These are phyloP conservation scores for Chloroceryle aenea DNA, from an alignment of 2,113 vertebrate species.

Conservation along the genomic window DNA sequence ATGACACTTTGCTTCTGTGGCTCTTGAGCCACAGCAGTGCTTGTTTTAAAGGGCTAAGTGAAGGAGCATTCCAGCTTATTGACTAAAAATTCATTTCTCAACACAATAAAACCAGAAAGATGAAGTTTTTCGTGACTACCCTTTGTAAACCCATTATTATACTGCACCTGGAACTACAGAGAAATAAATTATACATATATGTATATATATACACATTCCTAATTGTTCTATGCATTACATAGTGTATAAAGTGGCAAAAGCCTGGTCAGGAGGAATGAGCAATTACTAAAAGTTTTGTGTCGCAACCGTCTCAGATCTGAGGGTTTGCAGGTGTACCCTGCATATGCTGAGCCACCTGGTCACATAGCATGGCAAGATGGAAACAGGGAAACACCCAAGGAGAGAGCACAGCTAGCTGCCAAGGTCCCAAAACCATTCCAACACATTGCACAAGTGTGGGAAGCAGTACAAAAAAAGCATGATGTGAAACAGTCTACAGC, in stretches of 20 bases:
- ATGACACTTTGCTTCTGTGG: neutral
- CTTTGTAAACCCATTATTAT: conserved; percentile 24
- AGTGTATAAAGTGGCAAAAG: neutral
- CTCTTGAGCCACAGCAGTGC: neutral
- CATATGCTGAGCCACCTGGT: conserved; percentile 25
- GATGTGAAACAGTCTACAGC: neutral
- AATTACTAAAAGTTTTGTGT: conserved; percentile 25
- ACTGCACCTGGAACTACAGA: conserved; percentile 1
- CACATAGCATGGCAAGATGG: conserved; percentile 33
- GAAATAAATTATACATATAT: neutral
- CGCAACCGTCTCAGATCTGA: neutral
- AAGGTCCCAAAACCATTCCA: conserved; percentile 45
- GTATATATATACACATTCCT: neutral
- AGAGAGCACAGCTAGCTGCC: neutral
- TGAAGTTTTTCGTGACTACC: conserved; percentile 11
- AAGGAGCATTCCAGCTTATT: neutral
- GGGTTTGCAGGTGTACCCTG: neutral
- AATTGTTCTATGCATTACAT: neutral
- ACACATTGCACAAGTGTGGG: conserved; percentile 19
- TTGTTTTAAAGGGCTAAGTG: neutral
- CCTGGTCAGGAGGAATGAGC: conserved; percentile 32
- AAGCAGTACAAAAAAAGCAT: conserved; percentile 32
- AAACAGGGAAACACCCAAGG: conserved; percentile 25
- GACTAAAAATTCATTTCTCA: neutral
- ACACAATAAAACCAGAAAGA: conserved; percentile 15